These are phyloP conservation scores for Drosophila athabasca DNA, from an alignment of 1,140 invertebrate genomes.

Conservation along the genomic window DNA sequence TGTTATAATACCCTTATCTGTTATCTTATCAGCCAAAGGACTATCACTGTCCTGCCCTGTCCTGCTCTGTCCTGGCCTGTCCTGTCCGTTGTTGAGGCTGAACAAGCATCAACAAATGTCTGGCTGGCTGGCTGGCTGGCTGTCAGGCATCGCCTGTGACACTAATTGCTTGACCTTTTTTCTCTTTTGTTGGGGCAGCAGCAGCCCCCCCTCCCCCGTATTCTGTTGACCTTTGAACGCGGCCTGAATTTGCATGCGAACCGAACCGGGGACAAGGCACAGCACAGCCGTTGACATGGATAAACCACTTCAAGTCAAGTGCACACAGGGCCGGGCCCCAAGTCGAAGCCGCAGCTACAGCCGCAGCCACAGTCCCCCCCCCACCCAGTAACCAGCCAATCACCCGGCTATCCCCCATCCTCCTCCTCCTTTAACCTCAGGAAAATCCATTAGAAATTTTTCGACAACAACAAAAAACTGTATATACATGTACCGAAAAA, in stretches of 20 bases:
- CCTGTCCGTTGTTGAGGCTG: slow-evolving; percentile 21
- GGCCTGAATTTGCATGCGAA: slow-evolving; percentile 61
- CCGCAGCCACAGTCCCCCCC: not conserved
- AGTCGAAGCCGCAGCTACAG: slow-evolving; percentile 8
- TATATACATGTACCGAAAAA: not conserved
- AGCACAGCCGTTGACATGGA: slow-evolving; percentile 72
- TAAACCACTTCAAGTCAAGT: slow-evolving; percentile 72
- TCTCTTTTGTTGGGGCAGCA: slow-evolving; percentile 10
- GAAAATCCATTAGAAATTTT: slow-evolving; percentile 53
- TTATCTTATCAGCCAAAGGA: slow-evolving; percentile 50
- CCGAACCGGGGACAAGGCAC: slow-evolving; percentile 34
- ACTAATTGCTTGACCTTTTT: slow-evolving; percentile 78
- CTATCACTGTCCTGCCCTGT: slow-evolving; percentile 5
- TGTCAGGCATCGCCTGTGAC: slow-evolving; percentile 46
- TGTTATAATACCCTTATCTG: slow-evolving; percentile 47
- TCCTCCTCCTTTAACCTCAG: not conserved
- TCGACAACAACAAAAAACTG: slow-evolving; percentile 13
- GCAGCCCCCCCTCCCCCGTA: not conserved
- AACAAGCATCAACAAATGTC: slow-evolving; percentile 54
- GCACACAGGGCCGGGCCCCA: slow-evolving; percentile 37
- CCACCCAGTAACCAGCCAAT: slow-evolving; percentile 1
- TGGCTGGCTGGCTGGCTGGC: slow-evolving; percentile 3
- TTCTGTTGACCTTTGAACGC: slow-evolving; percentile 66
- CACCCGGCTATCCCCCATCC: not conserved
- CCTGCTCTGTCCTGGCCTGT: not conserved